A percentile compares a stretch with the other conserved stretches of the same genome.
Conservation (phyloP, 2,888 invertebrate species). For the Allacma fusca region DNA sequence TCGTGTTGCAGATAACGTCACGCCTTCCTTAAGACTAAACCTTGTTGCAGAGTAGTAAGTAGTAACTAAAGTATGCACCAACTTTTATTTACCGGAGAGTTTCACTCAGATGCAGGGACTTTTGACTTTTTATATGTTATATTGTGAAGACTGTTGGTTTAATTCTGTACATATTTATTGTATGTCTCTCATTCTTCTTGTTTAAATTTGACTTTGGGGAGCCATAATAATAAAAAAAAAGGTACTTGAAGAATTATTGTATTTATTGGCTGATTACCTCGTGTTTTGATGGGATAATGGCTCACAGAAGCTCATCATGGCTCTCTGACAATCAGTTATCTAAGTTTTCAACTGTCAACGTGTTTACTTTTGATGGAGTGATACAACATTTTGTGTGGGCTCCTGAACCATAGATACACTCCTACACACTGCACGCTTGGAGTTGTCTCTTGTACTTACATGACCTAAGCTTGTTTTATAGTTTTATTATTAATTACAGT, state of each 20-base stretch:
- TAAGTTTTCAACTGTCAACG: constrained; percentile 1
- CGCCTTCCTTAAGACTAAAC: constrained; percentile 21
- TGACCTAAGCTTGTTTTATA: not conserved
- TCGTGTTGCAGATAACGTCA: constrained; percentile 38
- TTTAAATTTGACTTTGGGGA: constrained; percentile 3
- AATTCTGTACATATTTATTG: too few relatives aligned
- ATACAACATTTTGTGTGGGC: not conserved
- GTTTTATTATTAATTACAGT: not conserved
- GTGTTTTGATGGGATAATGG: constrained; percentile 31
- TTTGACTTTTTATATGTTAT: constrained; percentile 2
- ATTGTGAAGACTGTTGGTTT: not conserved
- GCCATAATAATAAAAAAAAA: not conserved
- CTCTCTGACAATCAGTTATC: not conserved
- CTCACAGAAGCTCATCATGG: constrained; percentile 7
- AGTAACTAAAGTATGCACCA: not conserved
- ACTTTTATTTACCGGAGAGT: not conserved
- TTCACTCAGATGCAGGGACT: too few relatives aligned
- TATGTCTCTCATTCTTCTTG: not conserved
- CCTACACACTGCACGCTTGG: not conserved
- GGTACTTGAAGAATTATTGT: not conserved
- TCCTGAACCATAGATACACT: not conserved
- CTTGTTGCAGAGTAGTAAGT: not conserved
- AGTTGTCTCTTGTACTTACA: not conserved
- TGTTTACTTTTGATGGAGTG: not conserved
- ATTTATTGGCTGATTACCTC: constrained; percentile 13